A percentile compares a stretch with the other conserved stretches of the same genome.
phyloP scores from a whole-genome alignment of 2,113 vertebrate genomes.

The Rhinogobius similis region DNA sequence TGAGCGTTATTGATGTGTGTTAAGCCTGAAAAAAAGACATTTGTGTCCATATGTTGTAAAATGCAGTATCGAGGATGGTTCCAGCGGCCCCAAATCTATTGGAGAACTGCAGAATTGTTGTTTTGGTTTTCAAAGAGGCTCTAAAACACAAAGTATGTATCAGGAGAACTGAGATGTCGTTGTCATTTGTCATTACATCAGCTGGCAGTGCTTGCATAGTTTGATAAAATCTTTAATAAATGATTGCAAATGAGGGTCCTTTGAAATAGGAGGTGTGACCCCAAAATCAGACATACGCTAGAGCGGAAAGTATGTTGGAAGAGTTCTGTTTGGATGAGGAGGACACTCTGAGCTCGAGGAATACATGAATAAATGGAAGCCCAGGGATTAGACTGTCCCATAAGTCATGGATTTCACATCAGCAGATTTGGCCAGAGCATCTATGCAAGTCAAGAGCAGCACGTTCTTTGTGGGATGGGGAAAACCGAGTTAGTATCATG shows the following conservation, averaged over 20 bases:
- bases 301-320: slow-evolving; percentile 59
- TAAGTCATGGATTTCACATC: slow-evolving; percentile 61
- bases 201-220: slow-evolving; percentile 21
- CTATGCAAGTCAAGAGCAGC: slow-evolving; percentile 13
- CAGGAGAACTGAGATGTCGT: slow-evolving; percentile 43
- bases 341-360: slow-evolving; percentile 31
- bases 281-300: slow-evolving; percentile 44
- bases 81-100: background rate
- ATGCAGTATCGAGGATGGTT: background rate
- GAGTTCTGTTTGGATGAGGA: slow-evolving; percentile 35
- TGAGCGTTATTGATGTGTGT: no score
- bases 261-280: slow-evolving; percentile 47
- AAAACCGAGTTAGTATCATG: background rate
- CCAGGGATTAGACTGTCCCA: slow-evolving; percentile 24
- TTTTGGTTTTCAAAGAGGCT: no score
- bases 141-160: background rate
- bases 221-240: background rate
- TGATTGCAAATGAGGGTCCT: slow-evolving; percentile 20
- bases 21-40: no score
- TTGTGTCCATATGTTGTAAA: no score
- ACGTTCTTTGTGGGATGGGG: background rate
- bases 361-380: slow-evolving; percentile 37
- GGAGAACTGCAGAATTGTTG: background rate
- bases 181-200: slow-evolving; percentile 69
- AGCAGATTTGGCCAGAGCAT: slow-evolving; percentile 30